Evolutionary conservation across 1,140 invertebrate genomes (phyloP).

Genomic region (Phenacoccus solenopsis): DNA sequence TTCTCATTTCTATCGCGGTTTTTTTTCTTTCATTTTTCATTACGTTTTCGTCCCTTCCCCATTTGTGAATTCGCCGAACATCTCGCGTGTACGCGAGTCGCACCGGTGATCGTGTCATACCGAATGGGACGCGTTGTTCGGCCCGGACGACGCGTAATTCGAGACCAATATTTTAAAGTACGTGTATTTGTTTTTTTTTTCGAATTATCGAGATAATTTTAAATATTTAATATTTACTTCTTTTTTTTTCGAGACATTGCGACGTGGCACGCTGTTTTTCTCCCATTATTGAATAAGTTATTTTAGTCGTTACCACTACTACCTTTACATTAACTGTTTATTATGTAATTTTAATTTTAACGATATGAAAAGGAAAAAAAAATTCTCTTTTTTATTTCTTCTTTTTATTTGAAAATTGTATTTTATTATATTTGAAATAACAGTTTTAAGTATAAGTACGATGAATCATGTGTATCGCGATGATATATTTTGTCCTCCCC

Average conservation of each 20-base stretch:
- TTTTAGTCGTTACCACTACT: background rate
- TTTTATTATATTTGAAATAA: background rate
- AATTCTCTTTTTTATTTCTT: background rate
- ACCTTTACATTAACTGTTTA: conserved; percentile 3
- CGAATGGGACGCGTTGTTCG: too few species aligned
- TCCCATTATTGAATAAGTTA: background rate
- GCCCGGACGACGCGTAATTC: too few species aligned
- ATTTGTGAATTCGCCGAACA: too few species aligned
- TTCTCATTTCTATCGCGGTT: too few species aligned
- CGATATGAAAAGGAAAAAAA: too few species aligned
- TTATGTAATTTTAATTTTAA: conserved; percentile 1
- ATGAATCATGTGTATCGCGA: background rate
- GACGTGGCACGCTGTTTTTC: background rate
- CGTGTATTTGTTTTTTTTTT: too few species aligned
- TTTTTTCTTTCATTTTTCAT: background rate
- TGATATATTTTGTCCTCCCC: background rate
- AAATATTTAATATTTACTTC: background rate
- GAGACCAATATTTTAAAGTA: background rate
- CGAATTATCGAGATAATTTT: too few species aligned
- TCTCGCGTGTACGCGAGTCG: too few species aligned
- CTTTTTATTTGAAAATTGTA: background rate
- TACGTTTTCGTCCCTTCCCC: too few species aligned
- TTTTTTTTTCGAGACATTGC: background rate
- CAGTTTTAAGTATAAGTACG: background rate
- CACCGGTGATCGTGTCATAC: too few species aligned